Base-by-base conservation (phyloP, 2,113 vertebrate species). In the Eptesicus fuscus region DNA sequence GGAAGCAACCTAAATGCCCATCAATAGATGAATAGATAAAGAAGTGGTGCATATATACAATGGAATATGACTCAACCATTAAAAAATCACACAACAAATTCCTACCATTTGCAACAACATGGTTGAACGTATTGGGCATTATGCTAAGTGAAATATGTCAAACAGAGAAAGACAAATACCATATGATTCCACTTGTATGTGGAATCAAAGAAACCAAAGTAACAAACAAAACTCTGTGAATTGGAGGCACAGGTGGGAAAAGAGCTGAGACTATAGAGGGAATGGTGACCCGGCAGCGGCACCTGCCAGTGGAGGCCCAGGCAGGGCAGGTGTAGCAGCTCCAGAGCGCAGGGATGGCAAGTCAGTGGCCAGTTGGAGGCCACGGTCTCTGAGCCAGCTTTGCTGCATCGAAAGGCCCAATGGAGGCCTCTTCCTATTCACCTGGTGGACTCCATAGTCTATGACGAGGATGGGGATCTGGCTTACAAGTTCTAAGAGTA, bases 401-500 rank as follows among this genome's bases (percentile, higher is more conserved):
- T 69, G 67, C 17, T 69, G 17, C 67, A 20, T 69, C 18, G 4
- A 17, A 4, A n/a, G 17, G n/a, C n/a, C 67, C 13, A 9, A 7
- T 35, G 16, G 51, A 18, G 51, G 1, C 51, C 32, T 17, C 65
- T 67, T 67, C 16, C 1, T 69, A 69, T 69, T 18, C 67, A 35
- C n/a, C 17, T 13, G 3, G 17, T 4, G 20, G 20, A 22, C 35
- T 37, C 99, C 94, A 98, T 99, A 98, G 99, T 99, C 97, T 99
- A 99, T 25, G 99, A 99, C 51, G 99, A 8, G 99, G 99, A 37
- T 69, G 67, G 5, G 20, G 53, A 56, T 56, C 98, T 99, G 32
- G 99, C 99, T 77, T 99, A 99, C 44, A 99, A 99, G 90, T 99
- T 99, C 98, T 99, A 99, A 5, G 99, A 99, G 97, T 99, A 99